Conservation (phyloP, 2,888 invertebrate genomes). For the Desoria tigrina region DNA sequence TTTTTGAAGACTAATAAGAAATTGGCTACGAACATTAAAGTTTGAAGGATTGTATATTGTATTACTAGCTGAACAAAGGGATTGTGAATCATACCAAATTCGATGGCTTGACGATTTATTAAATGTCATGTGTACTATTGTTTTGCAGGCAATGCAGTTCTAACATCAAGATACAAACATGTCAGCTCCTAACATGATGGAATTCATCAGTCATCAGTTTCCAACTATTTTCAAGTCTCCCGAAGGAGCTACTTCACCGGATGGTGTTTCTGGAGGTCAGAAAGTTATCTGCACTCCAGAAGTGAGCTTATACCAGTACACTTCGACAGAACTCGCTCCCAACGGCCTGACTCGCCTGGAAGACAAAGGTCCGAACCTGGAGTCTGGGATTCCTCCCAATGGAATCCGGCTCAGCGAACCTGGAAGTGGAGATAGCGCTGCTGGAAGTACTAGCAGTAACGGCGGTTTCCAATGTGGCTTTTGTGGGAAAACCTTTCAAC, state of each 20-base stretch:
- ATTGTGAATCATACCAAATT: no score
- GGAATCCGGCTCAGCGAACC: not conserved
- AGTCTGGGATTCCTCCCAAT: slow-evolving; percentile 9
- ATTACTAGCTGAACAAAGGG: no score
- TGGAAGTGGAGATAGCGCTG: slow-evolving; percentile 10
- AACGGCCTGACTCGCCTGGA: slow-evolving; percentile 31
- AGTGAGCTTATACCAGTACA: slow-evolving; percentile 54
- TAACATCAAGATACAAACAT: not conserved
- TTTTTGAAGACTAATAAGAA: no score
- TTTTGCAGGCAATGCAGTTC: not conserved
- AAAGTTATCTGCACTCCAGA: slow-evolving; percentile 54
- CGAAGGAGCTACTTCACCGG: slow-evolving; percentile 2
- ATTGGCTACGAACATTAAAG: no score
- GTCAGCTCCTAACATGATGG: slow-evolving; percentile 19
- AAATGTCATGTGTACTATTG: no score
- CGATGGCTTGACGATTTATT: no score
- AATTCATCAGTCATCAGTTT: slow-evolving; percentile 39
- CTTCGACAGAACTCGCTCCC: slow-evolving; percentile 35
- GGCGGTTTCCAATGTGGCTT: slow-evolving; percentile 67
- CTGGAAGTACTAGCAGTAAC: slow-evolving; percentile 52
- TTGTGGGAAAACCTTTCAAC: slow-evolving; percentile 73
- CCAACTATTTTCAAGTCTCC: slow-evolving; percentile 42
- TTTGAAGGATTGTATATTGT: no score
- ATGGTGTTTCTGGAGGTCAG: slow-evolving; percentile 40
- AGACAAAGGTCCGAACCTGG: slow-evolving; percentile 25